Evolutionary conservation across 2,797 vertebrate species (phyloP).

Genomic region (Chloroceryle amazona): DNA sequence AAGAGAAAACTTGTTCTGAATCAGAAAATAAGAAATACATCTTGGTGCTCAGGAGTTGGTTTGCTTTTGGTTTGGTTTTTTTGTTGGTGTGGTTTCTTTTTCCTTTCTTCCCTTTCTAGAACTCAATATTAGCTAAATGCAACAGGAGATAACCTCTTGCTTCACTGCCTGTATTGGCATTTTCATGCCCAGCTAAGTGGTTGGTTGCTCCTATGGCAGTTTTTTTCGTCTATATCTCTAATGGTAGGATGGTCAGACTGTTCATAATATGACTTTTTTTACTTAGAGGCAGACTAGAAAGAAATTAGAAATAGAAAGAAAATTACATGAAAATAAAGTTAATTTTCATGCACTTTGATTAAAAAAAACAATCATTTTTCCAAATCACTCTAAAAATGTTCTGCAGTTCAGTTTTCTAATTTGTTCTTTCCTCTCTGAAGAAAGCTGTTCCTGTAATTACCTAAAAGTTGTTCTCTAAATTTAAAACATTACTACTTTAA

Average conservation of each 20-base stretch:
- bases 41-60: neutral
- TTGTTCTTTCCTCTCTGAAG: neutral
- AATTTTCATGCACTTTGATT: neutral
- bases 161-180: neutral
- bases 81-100: neutral
- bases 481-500: neutral
- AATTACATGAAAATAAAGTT: neutral
- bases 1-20: neutral
- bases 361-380: neutral
- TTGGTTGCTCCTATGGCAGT: neutral
- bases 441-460: neutral
- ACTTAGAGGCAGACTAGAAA: neutral
- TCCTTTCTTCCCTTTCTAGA: neutral
- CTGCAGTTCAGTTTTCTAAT: neutral
- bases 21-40: neutral
- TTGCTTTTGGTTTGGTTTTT: neutral
- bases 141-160: neutral
- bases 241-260: neutral
- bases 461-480: neutral
- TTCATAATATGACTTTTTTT: accelerated
- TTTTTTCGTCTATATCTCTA: neutral
- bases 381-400: neutral
- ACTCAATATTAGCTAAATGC: neutral
- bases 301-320: neutral
- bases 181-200: neutral